phyloP scores from a whole-genome alignment of 2,888 invertebrate species.

The Tromatobia lineatoria region DNA sequence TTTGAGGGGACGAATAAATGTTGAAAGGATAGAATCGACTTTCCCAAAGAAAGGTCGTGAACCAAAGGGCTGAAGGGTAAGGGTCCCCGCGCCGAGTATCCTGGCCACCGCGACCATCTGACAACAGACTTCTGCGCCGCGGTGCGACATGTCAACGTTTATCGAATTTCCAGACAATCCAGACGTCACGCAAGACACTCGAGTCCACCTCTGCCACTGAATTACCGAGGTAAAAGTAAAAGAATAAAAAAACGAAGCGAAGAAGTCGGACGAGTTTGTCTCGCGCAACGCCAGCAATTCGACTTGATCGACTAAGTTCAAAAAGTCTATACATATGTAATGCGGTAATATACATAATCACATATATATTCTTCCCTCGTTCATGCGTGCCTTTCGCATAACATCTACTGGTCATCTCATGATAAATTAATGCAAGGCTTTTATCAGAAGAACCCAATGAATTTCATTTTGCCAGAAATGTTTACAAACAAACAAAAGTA shows the following conservation, averaged over 20 bases:
- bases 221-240: slow-evolving; percentile 26
- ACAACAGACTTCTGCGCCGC: slow-evolving; percentile 56
- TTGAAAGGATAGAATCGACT: neutral
- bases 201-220: slow-evolving; percentile 40
- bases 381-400: neutral
- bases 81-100: slow-evolving; percentile 29
- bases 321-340: slow-evolving; percentile 59
- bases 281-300: slow-evolving; percentile 33
- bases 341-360: slow-evolving; percentile 24
- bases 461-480: neutral
- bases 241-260: slow-evolving; percentile 8
- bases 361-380: neutral
- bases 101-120: slow-evolving; percentile 26
- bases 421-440: neutral
- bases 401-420: neutral
- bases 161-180: slow-evolving; percentile 72
- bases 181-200: slow-evolving; percentile 69
- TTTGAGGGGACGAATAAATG: neutral
- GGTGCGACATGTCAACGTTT: slow-evolving; percentile 69
- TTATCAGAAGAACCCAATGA: neutral
- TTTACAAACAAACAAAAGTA: no score
- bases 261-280: slow-evolving; percentile 17
- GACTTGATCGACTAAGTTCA: slow-evolving; percentile 53
- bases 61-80: slow-evolving; percentile 28
- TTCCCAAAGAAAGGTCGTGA: slow-evolving; percentile 20